A percentile compares a stretch with the other conserved stretches of the same genome.
These are phyloP conservation scores for Eupithecia abbreviata DNA, from an alignment of 2,888 invertebrate genomes.

Conservation along the genomic window DNA sequence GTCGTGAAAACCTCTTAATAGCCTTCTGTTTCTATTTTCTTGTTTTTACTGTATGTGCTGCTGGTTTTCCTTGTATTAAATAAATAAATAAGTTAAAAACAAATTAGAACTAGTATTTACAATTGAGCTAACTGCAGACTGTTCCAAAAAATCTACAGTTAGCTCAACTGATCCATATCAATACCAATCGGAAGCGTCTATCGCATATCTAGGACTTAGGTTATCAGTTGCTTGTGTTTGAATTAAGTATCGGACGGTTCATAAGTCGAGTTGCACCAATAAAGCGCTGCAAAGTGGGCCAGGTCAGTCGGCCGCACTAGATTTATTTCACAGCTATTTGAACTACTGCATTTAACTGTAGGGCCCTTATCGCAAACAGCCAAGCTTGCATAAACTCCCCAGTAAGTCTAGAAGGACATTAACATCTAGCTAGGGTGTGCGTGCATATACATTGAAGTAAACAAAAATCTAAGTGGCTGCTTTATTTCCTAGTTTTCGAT, in stretches of 20 bases:
- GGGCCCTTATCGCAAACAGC: slow-evolving; percentile 3
- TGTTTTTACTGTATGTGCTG: no score
- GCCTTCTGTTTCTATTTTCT: no score
- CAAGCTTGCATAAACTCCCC: background rate
- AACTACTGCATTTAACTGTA: slow-evolving; percentile 17
- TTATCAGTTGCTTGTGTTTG: slow-evolving; percentile 12
- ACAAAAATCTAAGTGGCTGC: background rate
- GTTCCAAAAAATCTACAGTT: no score
- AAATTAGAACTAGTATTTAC: no score
- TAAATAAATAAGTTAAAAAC: no score
- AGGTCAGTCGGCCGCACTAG: slow-evolving; percentile 26
- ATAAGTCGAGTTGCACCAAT: slow-evolving; percentile 8
- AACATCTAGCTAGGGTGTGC: background rate
- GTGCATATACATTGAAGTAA: background rate
- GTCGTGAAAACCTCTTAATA: no score
- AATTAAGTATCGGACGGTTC: background rate
- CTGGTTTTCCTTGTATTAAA: no score
- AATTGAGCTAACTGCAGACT: no score
- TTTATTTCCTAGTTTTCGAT: background rate
- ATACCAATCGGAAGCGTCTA: background rate
- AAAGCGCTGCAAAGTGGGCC: slow-evolving; percentile 19
- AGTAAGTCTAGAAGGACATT: background rate
- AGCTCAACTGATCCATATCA: no score
- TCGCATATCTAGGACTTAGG: background rate
- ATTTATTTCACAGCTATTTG: slow-evolving; percentile 24